Base-by-base conservation (phyloP, 2,797 vertebrate genomes). In the Labeo calbasu region DNA sequence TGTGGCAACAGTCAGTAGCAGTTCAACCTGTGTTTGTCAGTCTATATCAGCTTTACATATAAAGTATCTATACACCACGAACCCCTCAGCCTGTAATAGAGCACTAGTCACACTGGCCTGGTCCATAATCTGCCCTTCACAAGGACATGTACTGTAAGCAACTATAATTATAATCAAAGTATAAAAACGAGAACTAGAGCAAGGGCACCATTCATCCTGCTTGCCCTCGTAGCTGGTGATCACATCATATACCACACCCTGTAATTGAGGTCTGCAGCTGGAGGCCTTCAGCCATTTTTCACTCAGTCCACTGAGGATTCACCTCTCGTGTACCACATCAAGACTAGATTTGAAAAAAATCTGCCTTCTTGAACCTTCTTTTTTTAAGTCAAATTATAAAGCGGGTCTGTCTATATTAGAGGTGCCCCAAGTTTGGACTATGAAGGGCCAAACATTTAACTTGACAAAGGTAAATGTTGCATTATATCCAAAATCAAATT, bases 161-260 rank as follows among this genome's bases (percentile, higher is more conserved):
- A 73, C 28, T 61, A 73, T 82, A 72, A 72, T 46, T 63, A 81
- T 51, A 82, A 72, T 46, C 51, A 70, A 43, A 70, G 69, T 81
- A 73, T 63, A 63, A 82, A 72, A 28, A 25, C 65, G 36, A 73
- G 66, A 70, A 21, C 76, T 65, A 69, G 40, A 69, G 50, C 57
- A 72, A 61, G 53, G 61, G 53, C 55, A 48, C 36, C 57, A 40
- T 75, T 82, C 77, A 84, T 78, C 50, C 53, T 28, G 53, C 80
- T 75, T 76, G 59, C 79, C 78, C 66, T 80, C 46, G 57, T 59
- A 82, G 81, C 59, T 68, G 9, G 63, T 72, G n/a, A 59, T 63
- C 51, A 23, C 73, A 82, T 84, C 75, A 86, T 76, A 79, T 63
- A 5, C 76, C 82, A 79, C 84, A 89, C 88, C 86, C 88, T 89